A percentile compares a stretch with the other conserved stretches of the same genome.
Evolutionary conservation across 1,140 invertebrate species (phyloP).

Genomic region (Carcinoscorpius rotundicauda): DNA sequence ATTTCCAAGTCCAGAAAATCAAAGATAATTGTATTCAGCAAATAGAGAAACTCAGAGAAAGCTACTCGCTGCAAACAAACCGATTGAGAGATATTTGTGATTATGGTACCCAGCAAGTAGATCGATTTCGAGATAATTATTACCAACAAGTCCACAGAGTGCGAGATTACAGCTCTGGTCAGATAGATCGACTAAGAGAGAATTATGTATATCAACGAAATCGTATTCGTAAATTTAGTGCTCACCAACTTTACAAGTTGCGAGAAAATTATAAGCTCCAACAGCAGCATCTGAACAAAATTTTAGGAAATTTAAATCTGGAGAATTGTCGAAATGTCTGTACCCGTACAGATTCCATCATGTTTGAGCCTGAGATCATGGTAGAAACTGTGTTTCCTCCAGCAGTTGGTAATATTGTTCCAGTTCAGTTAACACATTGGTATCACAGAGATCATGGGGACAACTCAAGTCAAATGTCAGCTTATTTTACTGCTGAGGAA

Average conservation of each 20-base stretch:
- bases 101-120: conserved; percentile 71
- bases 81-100: conserved; percentile 79
- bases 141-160: conserved; percentile 44
- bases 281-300: conserved; percentile 85
- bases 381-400: conserved; percentile 32
- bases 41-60: conserved; percentile 83
- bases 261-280: conserved; percentile 90
- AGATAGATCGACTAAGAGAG: conserved; percentile 83
- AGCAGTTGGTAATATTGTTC: too few relatives aligned
- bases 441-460: too few relatives aligned
- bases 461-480: conserved; percentile 14
- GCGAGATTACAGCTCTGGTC: conserved; percentile 74
- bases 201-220: conserved; percentile 91
- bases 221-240: conserved; percentile 85
- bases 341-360: conserved; percentile 56
- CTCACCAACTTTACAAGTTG: conserved; percentile 72
- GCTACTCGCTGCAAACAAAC: conserved; percentile 72
- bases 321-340: conserved; percentile 77
- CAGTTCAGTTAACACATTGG: too few relatives aligned
- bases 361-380: conserved; percentile 32
- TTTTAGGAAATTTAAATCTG: conserved; percentile 84
- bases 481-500: conserved; percentile 20
- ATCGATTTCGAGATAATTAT: conserved; percentile 76
- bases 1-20: conserved; percentile 73
- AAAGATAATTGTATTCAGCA: conserved; percentile 85